Evolutionary conservation across 2,113 vertebrate species (phyloP).

Genomic region (Cynoglossus semilaevis): DNA sequence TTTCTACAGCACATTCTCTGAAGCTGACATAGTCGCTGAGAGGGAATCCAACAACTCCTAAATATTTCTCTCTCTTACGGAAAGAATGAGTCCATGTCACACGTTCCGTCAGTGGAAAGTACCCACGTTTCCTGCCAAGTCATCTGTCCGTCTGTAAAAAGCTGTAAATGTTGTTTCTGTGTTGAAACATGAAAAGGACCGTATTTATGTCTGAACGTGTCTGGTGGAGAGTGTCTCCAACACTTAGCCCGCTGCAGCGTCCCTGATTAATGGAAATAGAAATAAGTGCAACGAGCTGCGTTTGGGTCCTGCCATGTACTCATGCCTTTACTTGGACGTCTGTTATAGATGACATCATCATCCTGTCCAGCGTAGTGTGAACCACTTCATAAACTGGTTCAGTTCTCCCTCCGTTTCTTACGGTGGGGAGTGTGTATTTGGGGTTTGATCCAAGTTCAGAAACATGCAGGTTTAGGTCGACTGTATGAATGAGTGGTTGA

Average conservation of each 20-base stretch:
- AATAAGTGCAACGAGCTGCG: neutral
- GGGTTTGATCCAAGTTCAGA: too few relatives aligned
- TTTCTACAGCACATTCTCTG: conserved; percentile 51
- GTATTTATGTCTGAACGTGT: conserved; percentile 54
- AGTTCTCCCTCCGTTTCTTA: too few relatives aligned
- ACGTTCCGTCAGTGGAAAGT: conserved; percentile 57
- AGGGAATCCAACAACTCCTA: conserved; percentile 42
- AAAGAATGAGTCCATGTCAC: conserved; percentile 56
- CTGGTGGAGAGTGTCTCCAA: too few relatives aligned
- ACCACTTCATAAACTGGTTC: too few relatives aligned
- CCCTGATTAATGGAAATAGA: neutral
- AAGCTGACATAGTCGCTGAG: conserved; percentile 46
- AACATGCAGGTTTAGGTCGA: too few relatives aligned
- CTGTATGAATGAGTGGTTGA: too few relatives aligned
- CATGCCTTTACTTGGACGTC: too few relatives aligned
- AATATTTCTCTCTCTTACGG: conserved; percentile 33
- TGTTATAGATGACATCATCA: too few relatives aligned
- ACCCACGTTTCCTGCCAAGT: conserved; percentile 52
- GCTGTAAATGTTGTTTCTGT: conserved; percentile 53
- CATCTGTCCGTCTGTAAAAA: conserved; percentile 60
- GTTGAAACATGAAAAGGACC: conserved; percentile 46
- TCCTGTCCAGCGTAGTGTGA: too few relatives aligned
- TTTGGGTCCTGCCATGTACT: too few relatives aligned
- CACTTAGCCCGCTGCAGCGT: too few relatives aligned
- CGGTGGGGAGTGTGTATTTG: too few relatives aligned